Base-by-base conservation (phyloP, 2,888 invertebrate species). In the Caenorhabditis japonica region DNA sequence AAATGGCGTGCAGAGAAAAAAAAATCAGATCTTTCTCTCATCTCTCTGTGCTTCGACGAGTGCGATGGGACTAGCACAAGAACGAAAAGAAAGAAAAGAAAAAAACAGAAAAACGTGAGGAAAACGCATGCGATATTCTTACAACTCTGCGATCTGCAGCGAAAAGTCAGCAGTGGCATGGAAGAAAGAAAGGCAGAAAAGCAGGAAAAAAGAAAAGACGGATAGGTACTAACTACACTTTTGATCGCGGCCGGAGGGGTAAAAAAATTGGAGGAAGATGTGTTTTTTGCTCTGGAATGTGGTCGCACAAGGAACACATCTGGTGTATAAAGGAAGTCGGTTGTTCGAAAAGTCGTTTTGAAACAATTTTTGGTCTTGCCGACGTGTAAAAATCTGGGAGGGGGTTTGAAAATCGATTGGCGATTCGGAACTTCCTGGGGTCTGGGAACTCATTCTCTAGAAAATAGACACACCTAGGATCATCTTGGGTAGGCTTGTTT, bases 51-150 rank as follows among this genome's bases (percentile, higher is more conserved):
- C n/a, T n/a, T n/a, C n/a, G n/a, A n/a, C 10, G 44, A 66, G 66
- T 51, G 56, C 25, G 56, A 58, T 38, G 21, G 49, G 25, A 23
- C 25, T 27, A 43, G 15, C n/a, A 43, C 33, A 21, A 25, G 21
- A 43, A 38, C 23, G 36, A 27, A 41, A 39, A 12, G n/a, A 25
- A 15, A 17, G 23, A 13, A 39, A 25, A 55, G 47, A 64, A 55
- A 55, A 44, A 13, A 38, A 15, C 25, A 47, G 36, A 47, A 53
- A 53, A 46, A 30, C 30, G 25, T 4, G 10, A 25, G 47, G 21
- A 47, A 56, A 55, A 49, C 30, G 51, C 46, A 56, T 41, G 39
- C 23, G 34, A 62, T 34, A 61, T 34, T 47, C 13, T 51, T n/a
- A n/a, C n/a, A n/a, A n/a, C n/a, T n/a, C n/a, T n/a, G n/a, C n/a